Evolutionary conservation across 2,797 vertebrate genomes (phyloP).

Genomic region (Zalophus californianus): DNA sequence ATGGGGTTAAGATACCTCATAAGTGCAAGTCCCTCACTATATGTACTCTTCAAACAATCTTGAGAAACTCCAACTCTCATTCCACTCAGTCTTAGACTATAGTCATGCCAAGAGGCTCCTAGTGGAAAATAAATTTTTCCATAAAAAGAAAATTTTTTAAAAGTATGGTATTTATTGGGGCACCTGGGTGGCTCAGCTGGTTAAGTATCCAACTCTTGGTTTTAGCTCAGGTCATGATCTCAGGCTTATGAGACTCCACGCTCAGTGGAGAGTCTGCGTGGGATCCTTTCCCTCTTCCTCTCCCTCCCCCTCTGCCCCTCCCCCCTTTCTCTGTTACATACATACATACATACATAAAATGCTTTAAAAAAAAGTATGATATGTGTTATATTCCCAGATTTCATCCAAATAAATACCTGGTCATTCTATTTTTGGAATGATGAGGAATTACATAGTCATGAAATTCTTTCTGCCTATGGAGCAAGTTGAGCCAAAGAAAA

Average conservation of each 20-base stretch:
- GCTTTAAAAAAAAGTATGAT: neutral
- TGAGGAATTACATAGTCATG: neutral
- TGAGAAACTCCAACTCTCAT: neutral
- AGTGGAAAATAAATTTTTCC: neutral
- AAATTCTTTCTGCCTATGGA: neutral
- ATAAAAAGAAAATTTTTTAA: neutral
- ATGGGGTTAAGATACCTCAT: neutral
- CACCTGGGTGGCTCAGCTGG: neutral
- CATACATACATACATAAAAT: neutral
- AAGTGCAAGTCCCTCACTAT: constrained; percentile 21
- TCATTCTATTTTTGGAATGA: neutral
- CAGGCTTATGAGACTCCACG: neutral
- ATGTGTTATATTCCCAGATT: neutral
- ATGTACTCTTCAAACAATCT: neutral
- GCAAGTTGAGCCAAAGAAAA: constrained; percentile 21
- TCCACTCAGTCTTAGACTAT: neutral
- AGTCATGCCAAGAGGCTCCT: neutral
- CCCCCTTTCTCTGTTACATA: neutral
- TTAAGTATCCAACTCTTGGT: neutral
- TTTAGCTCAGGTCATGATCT: neutral
- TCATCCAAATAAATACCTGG: neutral
- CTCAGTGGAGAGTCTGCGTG: neutral
- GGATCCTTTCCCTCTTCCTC: neutral
- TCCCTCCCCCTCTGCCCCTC: neutral
- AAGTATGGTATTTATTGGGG: neutral